These are phyloP conservation scores for Leptinotarsa tumamoca DNA, from an alignment of 2,888 invertebrate genomes.

Conservation along the genomic window DNA sequence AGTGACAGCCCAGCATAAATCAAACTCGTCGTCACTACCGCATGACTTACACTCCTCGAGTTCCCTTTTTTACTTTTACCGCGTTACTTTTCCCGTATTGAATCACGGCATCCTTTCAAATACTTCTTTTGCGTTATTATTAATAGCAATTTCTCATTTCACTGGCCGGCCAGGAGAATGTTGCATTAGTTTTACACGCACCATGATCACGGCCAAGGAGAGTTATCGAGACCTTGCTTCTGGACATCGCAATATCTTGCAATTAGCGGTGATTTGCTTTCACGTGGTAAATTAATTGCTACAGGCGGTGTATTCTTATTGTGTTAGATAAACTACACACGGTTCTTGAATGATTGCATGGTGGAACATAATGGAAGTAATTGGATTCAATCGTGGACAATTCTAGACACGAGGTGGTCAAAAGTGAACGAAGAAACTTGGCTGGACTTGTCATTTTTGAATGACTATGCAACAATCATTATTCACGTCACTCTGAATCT, in stretches of 20 bases:
- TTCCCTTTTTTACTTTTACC: neutral
- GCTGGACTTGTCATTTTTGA: too few relatives aligned
- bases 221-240: neutral
- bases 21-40: neutral
- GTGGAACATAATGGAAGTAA: too few relatives aligned
- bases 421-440: too few relatives aligned
- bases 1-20: neutral
- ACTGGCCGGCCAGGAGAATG: conserved; percentile 4
- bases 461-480: too few relatives aligned
- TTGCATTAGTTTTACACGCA: conserved; percentile 10
- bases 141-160: conserved; percentile 5
- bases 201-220: neutral
- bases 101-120: conserved; percentile 16
- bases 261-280: conserved; percentile 1
- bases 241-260: neutral
- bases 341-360: neutral
- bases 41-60: neutral
- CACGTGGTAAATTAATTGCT: neutral
- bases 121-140: conserved; percentile 2
- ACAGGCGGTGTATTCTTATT: neutral
- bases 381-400: too few relatives aligned
- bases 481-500: too few relatives aligned
- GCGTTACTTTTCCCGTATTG: neutral
- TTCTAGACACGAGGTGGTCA: too few relatives aligned
- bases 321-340: neutral